Percentiles rank a stretch among this genome's conserved stretches.
Evolutionary conservation across 1,140 invertebrate genomes (phyloP).

Genomic region (Drosophila pectinifera): DNA sequence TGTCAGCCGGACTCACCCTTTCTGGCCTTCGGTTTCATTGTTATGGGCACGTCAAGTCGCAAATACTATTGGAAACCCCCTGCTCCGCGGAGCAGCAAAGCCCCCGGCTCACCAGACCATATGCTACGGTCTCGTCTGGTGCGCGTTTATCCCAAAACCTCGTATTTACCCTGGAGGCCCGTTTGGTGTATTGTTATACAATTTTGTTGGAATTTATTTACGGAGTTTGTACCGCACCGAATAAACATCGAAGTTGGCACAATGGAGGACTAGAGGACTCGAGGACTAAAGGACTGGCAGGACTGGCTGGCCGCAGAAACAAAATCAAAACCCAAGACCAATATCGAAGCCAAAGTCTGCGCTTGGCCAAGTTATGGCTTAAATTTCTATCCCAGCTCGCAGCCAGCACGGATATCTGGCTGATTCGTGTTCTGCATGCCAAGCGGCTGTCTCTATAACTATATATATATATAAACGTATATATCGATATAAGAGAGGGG

Average conservation of each 20-base stretch:
- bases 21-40: conserved; percentile 40
- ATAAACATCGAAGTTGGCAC: conserved; percentile 80
- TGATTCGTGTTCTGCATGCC: conserved; percentile 72
- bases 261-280: conserved; percentile 20
- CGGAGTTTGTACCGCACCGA: conserved; percentile 79
- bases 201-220: conserved; percentile 84
- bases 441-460: conserved; percentile 40
- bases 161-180: conserved; percentile 72
- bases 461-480: conserved; percentile 5
- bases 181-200: conserved; percentile 80
- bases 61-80: conserved; percentile 47
- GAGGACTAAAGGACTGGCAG: background rate
- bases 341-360: conserved; percentile 70
- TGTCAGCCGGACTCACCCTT: conserved; percentile 8
- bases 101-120: conserved; percentile 12
- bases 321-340: conserved; percentile 67
- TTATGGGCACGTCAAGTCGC: conserved; percentile 58
- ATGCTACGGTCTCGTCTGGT: conserved; percentile 40
- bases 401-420: conserved; percentile 54
- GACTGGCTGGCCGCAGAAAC: conserved; percentile 32
- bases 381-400: conserved; percentile 78
- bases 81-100: background rate
- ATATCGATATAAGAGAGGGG: conserved; percentile 10
- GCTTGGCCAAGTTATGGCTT: conserved; percentile 69
- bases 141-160: conserved; percentile 49